phyloP scores from a whole-genome alignment of 2,113 vertebrate species.

The Xenus cinereus region DNA sequence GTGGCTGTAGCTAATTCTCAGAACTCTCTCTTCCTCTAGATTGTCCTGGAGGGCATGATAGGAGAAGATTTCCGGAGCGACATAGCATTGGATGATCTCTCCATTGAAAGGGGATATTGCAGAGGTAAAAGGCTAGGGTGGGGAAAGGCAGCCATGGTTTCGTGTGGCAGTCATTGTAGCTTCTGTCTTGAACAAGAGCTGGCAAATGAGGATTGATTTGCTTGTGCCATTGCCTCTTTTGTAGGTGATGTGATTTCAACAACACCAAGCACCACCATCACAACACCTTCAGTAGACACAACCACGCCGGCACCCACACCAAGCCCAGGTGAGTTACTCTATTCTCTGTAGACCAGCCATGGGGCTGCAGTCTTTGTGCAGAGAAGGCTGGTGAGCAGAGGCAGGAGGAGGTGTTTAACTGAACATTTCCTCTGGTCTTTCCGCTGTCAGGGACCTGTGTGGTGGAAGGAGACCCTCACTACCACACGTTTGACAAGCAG shows the following conservation, averaged over 20 bases:
- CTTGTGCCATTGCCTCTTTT: background rate
- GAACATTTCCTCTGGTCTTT: background rate
- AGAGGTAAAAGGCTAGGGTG: slow-evolving; percentile 47
- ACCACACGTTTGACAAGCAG: slow-evolving; percentile 47
- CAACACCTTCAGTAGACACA: background rate
- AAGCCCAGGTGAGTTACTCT: background rate
- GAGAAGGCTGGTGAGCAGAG: background rate
- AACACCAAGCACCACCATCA: background rate
- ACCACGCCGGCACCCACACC: background rate
- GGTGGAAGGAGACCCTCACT: slow-evolving; percentile 44
- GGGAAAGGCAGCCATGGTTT: background rate
- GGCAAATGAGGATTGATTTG: background rate
- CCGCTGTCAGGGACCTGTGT: background rate
- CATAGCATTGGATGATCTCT: slow-evolving; percentile 80
- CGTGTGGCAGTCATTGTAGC: background rate
- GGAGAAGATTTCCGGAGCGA: slow-evolving; percentile 72
- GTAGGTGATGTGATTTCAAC: background rate
- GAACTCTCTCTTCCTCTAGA: slow-evolving; percentile 22
- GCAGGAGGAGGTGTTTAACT: background rate
- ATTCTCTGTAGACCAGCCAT: no score
- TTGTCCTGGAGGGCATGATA: slow-evolving; percentile 77
- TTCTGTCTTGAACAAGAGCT: background rate
- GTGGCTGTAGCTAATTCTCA: background rate
- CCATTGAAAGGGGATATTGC: slow-evolving; percentile 68
- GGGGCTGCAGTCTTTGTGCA: no score